Evolutionary conservation across 2,113 vertebrate genomes (phyloP).

Genomic region (Desmodus rotundus): DNA sequence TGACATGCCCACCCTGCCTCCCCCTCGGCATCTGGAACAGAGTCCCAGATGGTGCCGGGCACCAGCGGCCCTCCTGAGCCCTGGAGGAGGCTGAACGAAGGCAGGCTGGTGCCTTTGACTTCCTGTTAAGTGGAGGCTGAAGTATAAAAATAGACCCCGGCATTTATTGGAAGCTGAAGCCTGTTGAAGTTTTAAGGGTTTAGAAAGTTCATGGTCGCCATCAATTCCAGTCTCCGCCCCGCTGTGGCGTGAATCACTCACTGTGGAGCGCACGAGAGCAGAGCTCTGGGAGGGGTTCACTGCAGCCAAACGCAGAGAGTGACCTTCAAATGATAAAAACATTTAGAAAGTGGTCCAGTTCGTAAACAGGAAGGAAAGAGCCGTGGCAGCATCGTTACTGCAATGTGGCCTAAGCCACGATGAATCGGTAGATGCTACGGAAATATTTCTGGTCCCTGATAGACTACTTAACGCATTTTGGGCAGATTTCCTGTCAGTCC

Average conservation of each 20-base stretch:
- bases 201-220: constrained; percentile 66
- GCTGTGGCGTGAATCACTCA: constrained; percentile 58
- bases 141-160: constrained; percentile 68
- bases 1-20: not conserved
- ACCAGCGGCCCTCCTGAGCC: not conserved
- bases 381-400: rapidly evolving
- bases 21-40: not conserved
- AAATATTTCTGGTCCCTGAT: not conserved
- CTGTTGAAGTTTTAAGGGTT: constrained; percentile 63
- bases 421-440: rapidly evolving
- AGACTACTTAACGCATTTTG: not conserved
- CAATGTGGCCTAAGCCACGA: rapidly evolving
- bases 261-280: rapidly evolving
- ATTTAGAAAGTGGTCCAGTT: not conserved
- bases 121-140: constrained; percentile 47
- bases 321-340: not conserved
- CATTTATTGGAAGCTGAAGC: constrained; percentile 59
- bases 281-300: constrained; percentile 30
- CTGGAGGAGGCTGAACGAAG: constrained; percentile 21
- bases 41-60: not conserved
- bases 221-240: constrained; percentile 57
- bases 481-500: not conserved
- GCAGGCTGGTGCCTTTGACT: constrained; percentile 28
- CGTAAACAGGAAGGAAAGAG: not conserved
- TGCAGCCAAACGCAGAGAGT: constrained; percentile 33